Evolutionary conservation across 2,113 vertebrate species (phyloP).

Genomic region (Pao palembangensis): DNA sequence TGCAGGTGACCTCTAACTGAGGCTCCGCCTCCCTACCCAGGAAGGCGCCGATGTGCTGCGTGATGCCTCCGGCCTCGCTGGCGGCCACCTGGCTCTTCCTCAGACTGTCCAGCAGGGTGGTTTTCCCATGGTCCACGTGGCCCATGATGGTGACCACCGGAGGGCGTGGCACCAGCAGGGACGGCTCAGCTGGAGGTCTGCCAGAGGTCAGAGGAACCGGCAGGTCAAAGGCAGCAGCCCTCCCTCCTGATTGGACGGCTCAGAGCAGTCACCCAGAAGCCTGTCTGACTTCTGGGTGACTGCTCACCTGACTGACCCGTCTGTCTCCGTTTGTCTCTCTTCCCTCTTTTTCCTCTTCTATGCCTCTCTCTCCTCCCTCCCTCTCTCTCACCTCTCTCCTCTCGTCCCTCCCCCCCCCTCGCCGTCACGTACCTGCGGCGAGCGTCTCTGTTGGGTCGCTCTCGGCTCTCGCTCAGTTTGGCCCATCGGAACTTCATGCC

Average conservation of each 20-base stretch:
- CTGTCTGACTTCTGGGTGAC: too few relatives aligned
- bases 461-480: constrained; percentile 75
- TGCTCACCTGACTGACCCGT: too few relatives aligned
- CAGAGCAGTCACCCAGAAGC: too few relatives aligned
- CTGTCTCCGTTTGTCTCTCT: too few relatives aligned
- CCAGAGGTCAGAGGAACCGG: constrained; percentile 6
- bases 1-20: neutral
- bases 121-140: constrained; percentile 97
- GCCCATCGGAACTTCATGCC: constrained; percentile 88
- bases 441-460: constrained; percentile 81
- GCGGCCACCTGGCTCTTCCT: constrained; percentile 85
- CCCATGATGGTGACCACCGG: constrained; percentile 96
- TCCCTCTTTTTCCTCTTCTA: too few relatives aligned
- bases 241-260: neutral
- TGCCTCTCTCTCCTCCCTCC: neutral
- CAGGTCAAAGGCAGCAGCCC: too few relatives aligned
- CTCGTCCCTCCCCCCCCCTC: too few relatives aligned
- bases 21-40: constrained; percentile 20
- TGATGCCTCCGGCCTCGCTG: constrained; percentile 74
- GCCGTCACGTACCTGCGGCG: constrained; percentile 70
- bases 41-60: constrained; percentile 69
- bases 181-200: constrained; percentile 81
- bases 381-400: too few relatives aligned
- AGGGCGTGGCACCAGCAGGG: constrained; percentile 74
- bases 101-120: constrained; percentile 89